Percentiles rank a stretch among this genome's conserved stretches.
Conservation (phyloP, 2,113 vertebrate species). For the Hyla sarda region DNA sequence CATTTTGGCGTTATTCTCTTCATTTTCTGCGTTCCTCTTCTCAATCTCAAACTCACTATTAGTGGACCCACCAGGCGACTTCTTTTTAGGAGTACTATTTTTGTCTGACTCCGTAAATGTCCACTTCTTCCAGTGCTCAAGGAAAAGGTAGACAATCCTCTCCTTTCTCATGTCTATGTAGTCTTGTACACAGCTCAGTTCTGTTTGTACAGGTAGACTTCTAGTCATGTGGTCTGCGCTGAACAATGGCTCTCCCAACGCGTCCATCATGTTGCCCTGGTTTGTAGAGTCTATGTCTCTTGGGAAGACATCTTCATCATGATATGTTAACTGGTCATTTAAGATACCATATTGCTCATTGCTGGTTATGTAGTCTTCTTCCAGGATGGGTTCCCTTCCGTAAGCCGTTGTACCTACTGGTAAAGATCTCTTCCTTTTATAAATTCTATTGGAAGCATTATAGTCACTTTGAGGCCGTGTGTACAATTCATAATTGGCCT, state of each 20-base stretch:
- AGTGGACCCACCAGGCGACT: background rate
- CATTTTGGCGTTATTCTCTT: conserved; percentile 41
- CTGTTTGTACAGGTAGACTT: conserved; percentile 75
- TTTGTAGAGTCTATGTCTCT: conserved; percentile 67
- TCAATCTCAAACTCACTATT: background rate
- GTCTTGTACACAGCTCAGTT: conserved; percentile 80
- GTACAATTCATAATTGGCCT: conserved; percentile 88
- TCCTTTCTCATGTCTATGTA: conserved; percentile 87
- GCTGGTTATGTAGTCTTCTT: conserved; percentile 73
- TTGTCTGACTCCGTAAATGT: conserved; percentile 76
- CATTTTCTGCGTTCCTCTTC: conserved; percentile 53
- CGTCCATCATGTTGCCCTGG: conserved; percentile 64
- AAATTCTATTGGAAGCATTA: conserved; percentile 68
- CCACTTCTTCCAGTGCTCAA: conserved; percentile 93
- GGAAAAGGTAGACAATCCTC: conserved; percentile 87
- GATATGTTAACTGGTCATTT: conserved; percentile 66
- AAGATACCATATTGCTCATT: conserved; percentile 55
- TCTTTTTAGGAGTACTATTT: conserved; percentile 65
- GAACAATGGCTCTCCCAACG: conserved; percentile 64
- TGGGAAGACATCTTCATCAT: conserved; percentile 62
- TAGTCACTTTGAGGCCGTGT: conserved; percentile 63
- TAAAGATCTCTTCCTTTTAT: conserved; percentile 78
- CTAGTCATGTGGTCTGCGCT: conserved; percentile 73
- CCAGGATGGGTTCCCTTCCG: conserved; percentile 73
- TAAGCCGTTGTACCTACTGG: conserved; percentile 69